Base-by-base conservation (phyloP, 2,797 vertebrate species). In the Microtus agrestis region DNA sequence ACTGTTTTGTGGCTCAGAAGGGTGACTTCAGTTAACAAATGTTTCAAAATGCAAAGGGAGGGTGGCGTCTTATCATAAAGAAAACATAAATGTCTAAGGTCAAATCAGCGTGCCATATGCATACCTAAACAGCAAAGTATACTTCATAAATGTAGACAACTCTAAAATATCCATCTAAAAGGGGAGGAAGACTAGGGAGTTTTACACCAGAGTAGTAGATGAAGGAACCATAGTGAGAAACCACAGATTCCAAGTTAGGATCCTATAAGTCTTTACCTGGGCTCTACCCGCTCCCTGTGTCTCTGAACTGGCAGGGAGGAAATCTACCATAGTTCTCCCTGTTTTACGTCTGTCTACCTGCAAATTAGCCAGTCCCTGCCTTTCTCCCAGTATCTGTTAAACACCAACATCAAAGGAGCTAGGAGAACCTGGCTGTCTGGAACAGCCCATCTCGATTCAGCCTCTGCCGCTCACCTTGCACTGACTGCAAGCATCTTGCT, bases 401-500 rank as follows among this genome's bases (percentile, higher is more conserved):
- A 21, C 48, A 34, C 1, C 48, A 40, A 10, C 56, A 54, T 48
- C 85, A 51, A 27, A 86, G 71, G 87, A 34, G 43, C 77, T 19
- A n/a, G 65, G 43, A 63, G 56, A 9, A 25, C 0, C 0, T 0
- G 0, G 34, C 0, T 46, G 63, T 40, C 56, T 27, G 1, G 82
- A 34, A 1, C 1, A 27, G 9, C 46, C 1, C 0, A 5, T 34
- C 76, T n/a, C 8, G 4, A 17, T 31, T 19, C 82, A 37, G 37
- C 11, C 40, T 40, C 80, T 40, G 27, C 12, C 5, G 59, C 97
- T 94, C 77, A 98, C 97, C 97, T 91, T 8, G 80, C 1, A 0
- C 29, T 19, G n/a, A 19, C 4, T 0, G 84, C 17, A 48, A 90
- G 17, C 97, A 98, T 97, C 86, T 65, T 21, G 13, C 56, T 5